Evolutionary conservation across 2,113 vertebrate genomes (phyloP).

Genomic region (Semnopithecus entellus): DNA sequence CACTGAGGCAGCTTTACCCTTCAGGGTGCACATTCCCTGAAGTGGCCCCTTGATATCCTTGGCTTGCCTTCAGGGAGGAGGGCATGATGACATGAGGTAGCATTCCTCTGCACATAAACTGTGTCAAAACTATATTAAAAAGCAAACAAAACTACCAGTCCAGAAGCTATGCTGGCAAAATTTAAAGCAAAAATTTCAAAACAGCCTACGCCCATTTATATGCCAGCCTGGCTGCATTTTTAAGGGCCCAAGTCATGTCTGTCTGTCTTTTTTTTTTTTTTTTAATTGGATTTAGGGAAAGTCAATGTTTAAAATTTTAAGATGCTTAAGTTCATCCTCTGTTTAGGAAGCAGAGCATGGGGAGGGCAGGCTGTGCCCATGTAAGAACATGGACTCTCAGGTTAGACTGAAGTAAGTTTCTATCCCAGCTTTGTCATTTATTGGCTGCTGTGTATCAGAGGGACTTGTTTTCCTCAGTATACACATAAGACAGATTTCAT

Average conservation of each 20-base stretch:
- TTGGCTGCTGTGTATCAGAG: neutral
- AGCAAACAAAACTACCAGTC: neutral
- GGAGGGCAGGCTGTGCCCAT: neutral
- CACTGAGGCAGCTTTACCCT: neutral
- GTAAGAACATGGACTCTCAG: neutral
- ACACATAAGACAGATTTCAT: neutral
- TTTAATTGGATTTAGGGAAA: neutral
- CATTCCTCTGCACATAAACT: neutral
- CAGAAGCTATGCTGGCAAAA: slow-evolving; percentile 1
- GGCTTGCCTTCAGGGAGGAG: neutral
- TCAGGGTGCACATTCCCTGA: neutral
- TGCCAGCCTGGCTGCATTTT: slow-evolving; percentile 36
- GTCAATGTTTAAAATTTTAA: neutral
- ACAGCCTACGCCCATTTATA: neutral
- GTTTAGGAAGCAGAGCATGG: neutral
- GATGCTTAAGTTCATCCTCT: neutral
- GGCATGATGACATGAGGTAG: neutral
- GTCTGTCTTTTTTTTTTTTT: neutral
- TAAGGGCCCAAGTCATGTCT: slow-evolving; percentile 37
- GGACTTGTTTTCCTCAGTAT: neutral
- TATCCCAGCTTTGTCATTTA: neutral
- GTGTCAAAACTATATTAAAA: slow-evolving; percentile 20
- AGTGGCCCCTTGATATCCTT: neutral
- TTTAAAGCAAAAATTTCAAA: slow-evolving; percentile 37
- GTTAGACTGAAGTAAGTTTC: neutral